Percentiles rank a stretch among this genome's conserved stretches.
phyloP scores from a whole-genome alignment of 1,140 invertebrate genomes.

The Panulirus ornatus region DNA sequence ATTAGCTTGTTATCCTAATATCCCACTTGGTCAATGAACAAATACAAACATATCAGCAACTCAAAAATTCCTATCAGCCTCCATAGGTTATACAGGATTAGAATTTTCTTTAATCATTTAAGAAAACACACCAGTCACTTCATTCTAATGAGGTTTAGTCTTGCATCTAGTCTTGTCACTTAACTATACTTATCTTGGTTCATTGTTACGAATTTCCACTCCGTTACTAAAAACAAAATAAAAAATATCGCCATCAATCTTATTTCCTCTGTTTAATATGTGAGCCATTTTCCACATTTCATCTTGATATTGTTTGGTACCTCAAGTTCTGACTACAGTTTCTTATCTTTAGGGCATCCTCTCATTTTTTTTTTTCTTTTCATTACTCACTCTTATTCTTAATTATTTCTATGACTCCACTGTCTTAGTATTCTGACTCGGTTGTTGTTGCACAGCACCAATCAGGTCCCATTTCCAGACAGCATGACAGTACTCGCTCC shows the following conservation, averaged over 20 bases:
- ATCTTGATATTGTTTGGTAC: constrained; percentile 8
- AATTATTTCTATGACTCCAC: constrained; percentile 63
- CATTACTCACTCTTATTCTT: constrained; percentile 37
- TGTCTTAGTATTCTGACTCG: constrained; percentile 49
- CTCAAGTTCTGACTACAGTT: background rate
- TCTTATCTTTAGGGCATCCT: constrained; percentile 32
- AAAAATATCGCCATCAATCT: background rate
- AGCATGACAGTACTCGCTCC: constrained; percentile 43
- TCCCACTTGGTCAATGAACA: constrained; percentile 18
- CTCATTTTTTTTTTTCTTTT: constrained; percentile 20
- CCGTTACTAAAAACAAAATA: background rate
- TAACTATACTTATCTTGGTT: background rate
- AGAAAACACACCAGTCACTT: constrained; percentile 37
- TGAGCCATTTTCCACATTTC: background rate
- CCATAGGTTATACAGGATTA: constrained; percentile 21
- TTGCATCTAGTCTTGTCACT: constrained; percentile 24
- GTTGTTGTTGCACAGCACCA: constrained; percentile 59
- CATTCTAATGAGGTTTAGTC: constrained; percentile 13
- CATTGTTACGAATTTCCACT: constrained; percentile 1
- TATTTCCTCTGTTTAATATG: background rate
- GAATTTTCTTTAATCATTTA: constrained; percentile 37
- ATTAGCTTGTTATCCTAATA: constrained; percentile 39
- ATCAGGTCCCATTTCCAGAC: constrained; percentile 41
- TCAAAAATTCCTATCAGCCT: constrained; percentile 33
- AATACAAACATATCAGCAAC: constrained; percentile 38